Conservation (phyloP, 2,113 vertebrate genomes). For the Alaudala cheleensis region DNA sequence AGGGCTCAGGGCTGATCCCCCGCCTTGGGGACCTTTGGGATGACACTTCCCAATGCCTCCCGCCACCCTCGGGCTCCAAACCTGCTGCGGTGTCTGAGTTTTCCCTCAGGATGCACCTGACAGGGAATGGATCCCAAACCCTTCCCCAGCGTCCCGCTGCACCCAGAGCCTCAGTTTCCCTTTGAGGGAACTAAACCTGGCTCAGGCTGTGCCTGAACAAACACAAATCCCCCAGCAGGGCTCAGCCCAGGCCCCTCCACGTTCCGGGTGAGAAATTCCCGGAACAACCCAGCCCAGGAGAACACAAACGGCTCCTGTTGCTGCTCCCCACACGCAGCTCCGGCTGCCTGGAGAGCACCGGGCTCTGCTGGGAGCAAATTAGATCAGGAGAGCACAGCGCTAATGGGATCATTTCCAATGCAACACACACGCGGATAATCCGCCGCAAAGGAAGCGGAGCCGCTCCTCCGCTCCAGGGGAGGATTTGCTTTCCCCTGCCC, state of each 20-base stretch:
- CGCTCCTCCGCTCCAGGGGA: not conserved
- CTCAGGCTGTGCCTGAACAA: not conserved
- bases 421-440: not conserved
- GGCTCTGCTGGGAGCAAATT: conserved; percentile 31
- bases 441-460: not conserved
- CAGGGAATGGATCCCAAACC: not conserved
- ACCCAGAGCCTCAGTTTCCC: not conserved
- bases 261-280: accelerated
- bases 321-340: not conserved
- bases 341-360: not conserved
- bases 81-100: accelerated
- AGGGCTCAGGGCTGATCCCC: not conserved
- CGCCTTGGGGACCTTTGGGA: not conserved
- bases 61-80: accelerated
- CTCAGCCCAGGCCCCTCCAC: not conserved
- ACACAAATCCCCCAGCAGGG: not conserved
- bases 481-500: not conserved
- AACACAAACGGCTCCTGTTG: not conserved
- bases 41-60: accelerated
- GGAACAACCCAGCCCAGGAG: not conserved
- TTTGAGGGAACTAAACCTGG: not conserved
- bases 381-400: not conserved
- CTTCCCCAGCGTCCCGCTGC: accelerated
- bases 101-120: not conserved
- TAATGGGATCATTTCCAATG: not conserved